Conservation (phyloP, 2,888 invertebrate genomes). For the Serrognathus titanus region DNA sequence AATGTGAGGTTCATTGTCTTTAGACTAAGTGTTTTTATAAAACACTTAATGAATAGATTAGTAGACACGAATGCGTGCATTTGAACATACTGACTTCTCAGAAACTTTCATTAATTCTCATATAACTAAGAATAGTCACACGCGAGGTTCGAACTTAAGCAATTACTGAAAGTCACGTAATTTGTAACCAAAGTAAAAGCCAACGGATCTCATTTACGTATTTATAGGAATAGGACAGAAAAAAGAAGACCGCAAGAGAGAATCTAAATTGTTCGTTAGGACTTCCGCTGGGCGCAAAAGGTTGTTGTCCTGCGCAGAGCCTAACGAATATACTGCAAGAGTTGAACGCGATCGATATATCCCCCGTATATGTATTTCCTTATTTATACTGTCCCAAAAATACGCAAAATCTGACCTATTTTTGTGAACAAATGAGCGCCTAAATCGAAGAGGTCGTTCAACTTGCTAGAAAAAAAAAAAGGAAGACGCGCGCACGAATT, state of each 20-base stretch:
- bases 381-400: neutral
- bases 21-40: no score
- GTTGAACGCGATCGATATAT: neutral
- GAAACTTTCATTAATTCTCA: no score
- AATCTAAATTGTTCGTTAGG: neutral
- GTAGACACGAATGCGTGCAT: no score
- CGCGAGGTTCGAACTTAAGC: no score
- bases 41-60: no score
- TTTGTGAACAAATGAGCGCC: neutral
- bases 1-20: no score
- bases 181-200: no score
- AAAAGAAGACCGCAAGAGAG: neutral
- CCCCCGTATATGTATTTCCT: neutral
- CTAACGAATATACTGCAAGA: neutral
- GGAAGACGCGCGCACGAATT: neutral
- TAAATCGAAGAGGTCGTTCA: conserved; percentile 5
- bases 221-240: neutral
- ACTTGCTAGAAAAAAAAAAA: neutral
- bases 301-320: conserved; percentile 4
- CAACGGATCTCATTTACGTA: no score
- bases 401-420: conserved; percentile 4
- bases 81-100: no score
- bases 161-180: no score
- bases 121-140: no score
- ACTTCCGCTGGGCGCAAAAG: conserved; percentile 1